Conservation (phyloP, 1,140 invertebrate genomes). For the Saccostrea glomerata region DNA sequence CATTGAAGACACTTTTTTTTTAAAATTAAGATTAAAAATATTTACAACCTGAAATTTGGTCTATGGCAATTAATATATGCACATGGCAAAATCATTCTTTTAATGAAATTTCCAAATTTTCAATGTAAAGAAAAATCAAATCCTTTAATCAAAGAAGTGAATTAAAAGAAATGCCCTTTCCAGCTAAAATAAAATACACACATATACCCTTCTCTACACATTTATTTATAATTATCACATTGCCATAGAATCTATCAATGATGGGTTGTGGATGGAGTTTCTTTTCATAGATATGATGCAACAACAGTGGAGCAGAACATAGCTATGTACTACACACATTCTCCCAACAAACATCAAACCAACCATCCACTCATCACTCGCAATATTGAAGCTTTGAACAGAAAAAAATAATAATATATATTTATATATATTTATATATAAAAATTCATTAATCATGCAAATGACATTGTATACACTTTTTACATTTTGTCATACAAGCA, state of each 20-base stretch:
- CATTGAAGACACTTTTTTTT: not conserved
- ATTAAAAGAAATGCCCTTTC: not conserved
- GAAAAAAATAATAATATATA: conserved; percentile 37
- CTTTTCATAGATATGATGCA: conserved; percentile 26
- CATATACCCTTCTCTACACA: conserved; percentile 31
- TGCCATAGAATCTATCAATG: conserved; percentile 24
- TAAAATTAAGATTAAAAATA: not conserved
- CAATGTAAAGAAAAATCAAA: too few relatives aligned
- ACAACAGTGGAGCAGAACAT: conserved; percentile 30
- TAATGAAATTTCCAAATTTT: not conserved
- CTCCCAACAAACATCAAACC: conserved; percentile 21
- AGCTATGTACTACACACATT: conserved; percentile 24
- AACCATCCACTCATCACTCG: conserved; percentile 15
- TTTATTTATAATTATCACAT: conserved; percentile 31
- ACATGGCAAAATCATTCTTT: not conserved
- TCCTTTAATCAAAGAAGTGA: not conserved
- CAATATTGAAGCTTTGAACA: conserved; percentile 36
- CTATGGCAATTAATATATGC: conserved; percentile 11
- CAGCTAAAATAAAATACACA: conserved; percentile 9
- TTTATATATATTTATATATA: conserved; percentile 39
- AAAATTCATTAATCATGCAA: conserved; percentile 37
- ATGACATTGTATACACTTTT: conserved; percentile 36
- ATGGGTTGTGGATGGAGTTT: conserved; percentile 30
- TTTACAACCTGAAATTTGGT: conserved; percentile 20
- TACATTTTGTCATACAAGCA: conserved; percentile 34